A percentile compares a stretch with the other conserved stretches of the same genome.
Conservation (phyloP, 1,140 invertebrate species). For the Telenomus remus region DNA sequence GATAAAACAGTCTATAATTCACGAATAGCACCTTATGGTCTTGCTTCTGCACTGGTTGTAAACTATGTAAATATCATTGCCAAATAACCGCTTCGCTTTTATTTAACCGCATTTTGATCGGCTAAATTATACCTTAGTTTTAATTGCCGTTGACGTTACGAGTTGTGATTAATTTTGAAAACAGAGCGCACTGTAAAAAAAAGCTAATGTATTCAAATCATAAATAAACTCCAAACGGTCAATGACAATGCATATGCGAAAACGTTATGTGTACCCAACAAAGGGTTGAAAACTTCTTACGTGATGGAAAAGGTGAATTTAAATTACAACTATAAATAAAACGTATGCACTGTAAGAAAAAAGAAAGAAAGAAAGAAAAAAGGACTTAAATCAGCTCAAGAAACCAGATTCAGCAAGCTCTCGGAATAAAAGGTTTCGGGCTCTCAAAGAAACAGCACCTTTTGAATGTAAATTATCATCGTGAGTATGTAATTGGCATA, state of each 20-base stretch:
- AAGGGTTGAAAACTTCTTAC: no score
- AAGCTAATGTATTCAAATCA: slow-evolving; percentile 14
- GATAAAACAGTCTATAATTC: slow-evolving; percentile 53
- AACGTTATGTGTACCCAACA: no score
- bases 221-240: slow-evolving; percentile 21
- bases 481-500: slow-evolving; percentile 32
- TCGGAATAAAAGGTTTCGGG: background rate
- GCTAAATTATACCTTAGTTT: slow-evolving; percentile 44
- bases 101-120: slow-evolving; percentile 46
- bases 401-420: no score
- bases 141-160: slow-evolving; percentile 35
- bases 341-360: no score
- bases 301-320: no score
- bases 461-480: slow-evolving; percentile 15
- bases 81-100: slow-evolving; percentile 43
- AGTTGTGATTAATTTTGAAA: slow-evolving; percentile 44
- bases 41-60: slow-evolving; percentile 38
- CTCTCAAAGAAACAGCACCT: slow-evolving; percentile 16
- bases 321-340: no score
- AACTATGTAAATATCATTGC: slow-evolving; percentile 47
- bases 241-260: slow-evolving; percentile 7
- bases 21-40: slow-evolving; percentile 39
- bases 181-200: slow-evolving; percentile 30
- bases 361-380: background rate
- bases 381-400: background rate